Evolutionary conservation across 2,888 invertebrate genomes (phyloP).

Genomic region (Pristionchus exspectatus): DNA sequence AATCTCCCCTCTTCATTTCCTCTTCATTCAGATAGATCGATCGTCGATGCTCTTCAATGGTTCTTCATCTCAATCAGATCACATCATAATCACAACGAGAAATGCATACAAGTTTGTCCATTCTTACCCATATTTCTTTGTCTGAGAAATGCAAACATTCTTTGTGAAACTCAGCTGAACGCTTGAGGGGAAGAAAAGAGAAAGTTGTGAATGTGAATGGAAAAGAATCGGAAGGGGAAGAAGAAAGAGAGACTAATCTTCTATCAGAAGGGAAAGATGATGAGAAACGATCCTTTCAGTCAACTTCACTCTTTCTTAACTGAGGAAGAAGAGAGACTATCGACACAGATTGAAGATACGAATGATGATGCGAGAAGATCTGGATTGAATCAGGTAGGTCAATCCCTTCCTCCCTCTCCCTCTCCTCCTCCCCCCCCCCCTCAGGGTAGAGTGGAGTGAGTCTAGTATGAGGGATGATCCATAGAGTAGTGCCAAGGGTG

Average conservation of each 20-base stretch:
- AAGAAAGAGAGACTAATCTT: constrained; percentile 12
- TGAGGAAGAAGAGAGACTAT: neutral
- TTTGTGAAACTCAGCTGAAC: constrained; percentile 31
- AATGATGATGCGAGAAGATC: constrained; percentile 28
- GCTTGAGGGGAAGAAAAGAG: neutral
- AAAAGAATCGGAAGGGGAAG: constrained; percentile 29
- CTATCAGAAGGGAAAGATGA: constrained; percentile 9
- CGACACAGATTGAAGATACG: neutral
- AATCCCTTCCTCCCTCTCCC: neutral
- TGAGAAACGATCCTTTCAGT: constrained; percentile 29
- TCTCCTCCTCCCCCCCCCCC: neutral
- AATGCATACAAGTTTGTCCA: constrained; percentile 19
- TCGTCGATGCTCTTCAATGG: constrained; percentile 43
- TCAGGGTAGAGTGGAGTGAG: neutral
- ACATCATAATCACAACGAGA: constrained; percentile 17
- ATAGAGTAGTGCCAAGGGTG: neutral
- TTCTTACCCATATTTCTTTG: neutral
- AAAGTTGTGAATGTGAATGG: neutral
- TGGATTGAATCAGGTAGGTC: constrained; percentile 23
- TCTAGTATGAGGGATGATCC: constrained; percentile 16
- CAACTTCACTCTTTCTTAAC: neutral
- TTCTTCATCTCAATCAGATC: constrained; percentile 16
- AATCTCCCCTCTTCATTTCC: neutral
- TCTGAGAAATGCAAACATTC: constrained; percentile 21
- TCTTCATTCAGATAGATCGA: constrained; percentile 6